Evolutionary conservation across 2,888 invertebrate genomes (phyloP), one percentile per base, ranked within the genome.

Genomic region (Deilephila porcellus): DNA sequence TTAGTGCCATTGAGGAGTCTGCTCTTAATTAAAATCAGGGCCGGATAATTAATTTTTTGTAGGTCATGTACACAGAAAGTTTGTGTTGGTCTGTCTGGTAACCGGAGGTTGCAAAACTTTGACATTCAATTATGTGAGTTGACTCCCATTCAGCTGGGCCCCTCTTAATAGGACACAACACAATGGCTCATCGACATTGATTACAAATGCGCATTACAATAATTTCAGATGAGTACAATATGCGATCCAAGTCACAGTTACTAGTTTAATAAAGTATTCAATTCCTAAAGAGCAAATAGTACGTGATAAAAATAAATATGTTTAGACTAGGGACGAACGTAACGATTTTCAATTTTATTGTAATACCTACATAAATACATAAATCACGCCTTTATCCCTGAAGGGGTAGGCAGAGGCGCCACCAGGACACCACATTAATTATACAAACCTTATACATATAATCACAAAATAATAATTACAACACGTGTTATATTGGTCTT

Each of bases 181-280:
- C 77, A 79, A 76, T 77, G 59, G 74, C 59, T 67, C 74, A 75
- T 76, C 74, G 70, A 63, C 60, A 34, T 74, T 67, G 71, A 60
- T 71, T 78, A 74, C 60, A 70, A 74, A 74, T 75, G 77, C 74
- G 72, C 64, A 74, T 75, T 74, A 74, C 73, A 72, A 74, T 74
- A 74, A 75, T 72, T 73, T 71, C 63, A 67, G 71, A 70, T 74
- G 73, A 74, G 3, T 60, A 71, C 76, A 59, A 37, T 71, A 59
- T n/a, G 37, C 20, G 71, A 56, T n/a, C 71, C 34, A 20, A 34
- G 37, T 71, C 71, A 71, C 34, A 71, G 34, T 60, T 34, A 71
- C 34, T 59, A 59, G 52, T 67, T 67, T 29, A 52, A 67, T 67
- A 67, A 52, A 67, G 67, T 32, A 71, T 59, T 71, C 60, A 56